phyloP scores from a whole-genome alignment of 2,888 invertebrate genomes.

The Drosophila mimetica region DNA sequence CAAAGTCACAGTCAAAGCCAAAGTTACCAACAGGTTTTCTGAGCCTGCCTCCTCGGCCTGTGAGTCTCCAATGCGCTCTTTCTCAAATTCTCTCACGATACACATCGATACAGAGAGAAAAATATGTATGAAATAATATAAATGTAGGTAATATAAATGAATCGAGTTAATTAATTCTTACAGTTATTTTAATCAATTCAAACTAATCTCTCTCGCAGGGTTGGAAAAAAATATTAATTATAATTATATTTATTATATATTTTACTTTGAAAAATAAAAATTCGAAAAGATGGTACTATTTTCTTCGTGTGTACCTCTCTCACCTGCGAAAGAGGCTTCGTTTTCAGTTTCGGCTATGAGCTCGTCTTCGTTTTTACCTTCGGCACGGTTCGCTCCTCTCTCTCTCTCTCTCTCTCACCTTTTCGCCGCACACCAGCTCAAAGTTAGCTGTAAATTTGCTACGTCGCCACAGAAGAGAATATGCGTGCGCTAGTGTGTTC shows the following conservation, averaged over 20 bases:
- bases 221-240: too few relatives aligned
- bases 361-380: slow-evolving; percentile 26
- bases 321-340: slow-evolving; percentile 19
- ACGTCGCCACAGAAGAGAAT: slow-evolving; percentile 59
- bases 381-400: slow-evolving; percentile 6
- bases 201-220: too few relatives aligned
- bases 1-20: slow-evolving; percentile 82
- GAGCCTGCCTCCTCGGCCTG: slow-evolving; percentile 15
- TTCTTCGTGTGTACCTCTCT: slow-evolving; percentile 7
- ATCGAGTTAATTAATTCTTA: too few relatives aligned
- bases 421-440: slow-evolving; percentile 71
- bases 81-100: slow-evolving; percentile 20
- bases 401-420: slow-evolving; percentile 22
- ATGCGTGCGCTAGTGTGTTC: slow-evolving; percentile 11
- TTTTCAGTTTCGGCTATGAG: slow-evolving; percentile 20
- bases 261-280: too few relatives aligned
- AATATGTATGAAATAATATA: neutral
- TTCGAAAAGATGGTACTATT: too few relatives aligned
- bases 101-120: neutral
- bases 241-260: too few relatives aligned
- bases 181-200: too few relatives aligned
- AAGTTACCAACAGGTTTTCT: slow-evolving; percentile 69
- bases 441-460: slow-evolving; percentile 84
- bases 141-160: too few relatives aligned
- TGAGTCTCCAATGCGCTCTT: slow-evolving; percentile 26